A percentile compares a stretch with the other conserved stretches of the same genome.
Evolutionary conservation across 1,140 invertebrate genomes (phyloP).

Genomic region (Aleiodes sp.): DNA sequence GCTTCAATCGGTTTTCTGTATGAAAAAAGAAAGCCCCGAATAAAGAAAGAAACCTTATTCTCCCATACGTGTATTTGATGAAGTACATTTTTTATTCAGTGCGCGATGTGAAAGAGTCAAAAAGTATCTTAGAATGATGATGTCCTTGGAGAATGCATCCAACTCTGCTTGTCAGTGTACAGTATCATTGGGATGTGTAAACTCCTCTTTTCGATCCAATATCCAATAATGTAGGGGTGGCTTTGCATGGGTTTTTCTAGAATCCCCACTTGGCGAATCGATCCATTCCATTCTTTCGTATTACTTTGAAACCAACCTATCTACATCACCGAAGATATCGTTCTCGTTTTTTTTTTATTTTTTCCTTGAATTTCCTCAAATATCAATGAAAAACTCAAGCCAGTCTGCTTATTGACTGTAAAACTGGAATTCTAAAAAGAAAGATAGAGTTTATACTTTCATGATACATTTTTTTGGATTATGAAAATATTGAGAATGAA

Average conservation of each 20-base stretch:
- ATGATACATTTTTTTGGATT: background rate
- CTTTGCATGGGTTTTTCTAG: background rate
- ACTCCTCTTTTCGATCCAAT: background rate
- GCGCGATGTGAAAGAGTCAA: constrained; percentile 3
- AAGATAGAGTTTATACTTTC: constrained; percentile 10
- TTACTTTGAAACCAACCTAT: background rate
- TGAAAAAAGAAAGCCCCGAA: background rate
- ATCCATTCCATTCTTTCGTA: constrained; percentile 2
- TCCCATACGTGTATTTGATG: background rate
- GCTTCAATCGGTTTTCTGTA: background rate
- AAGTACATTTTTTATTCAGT: constrained; percentile 13
- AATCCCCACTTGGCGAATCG: constrained; percentile 15
- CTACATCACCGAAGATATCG: background rate
- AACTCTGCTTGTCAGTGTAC: background rate
- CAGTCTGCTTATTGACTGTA: background rate
- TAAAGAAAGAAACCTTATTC: background rate
- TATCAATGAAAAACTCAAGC: background rate
- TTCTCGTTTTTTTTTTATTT: background rate
- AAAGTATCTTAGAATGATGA: constrained; percentile 9
- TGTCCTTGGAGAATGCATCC: background rate
- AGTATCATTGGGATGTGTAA: constrained; percentile 9
- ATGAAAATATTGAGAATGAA: constrained; percentile 1
- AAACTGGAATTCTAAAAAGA: background rate
- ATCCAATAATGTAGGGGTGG: background rate
- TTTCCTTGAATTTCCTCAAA: background rate